Base-by-base conservation (phyloP, 2,797 vertebrate genomes). In the Pteronotus mesoamericanus region DNA sequence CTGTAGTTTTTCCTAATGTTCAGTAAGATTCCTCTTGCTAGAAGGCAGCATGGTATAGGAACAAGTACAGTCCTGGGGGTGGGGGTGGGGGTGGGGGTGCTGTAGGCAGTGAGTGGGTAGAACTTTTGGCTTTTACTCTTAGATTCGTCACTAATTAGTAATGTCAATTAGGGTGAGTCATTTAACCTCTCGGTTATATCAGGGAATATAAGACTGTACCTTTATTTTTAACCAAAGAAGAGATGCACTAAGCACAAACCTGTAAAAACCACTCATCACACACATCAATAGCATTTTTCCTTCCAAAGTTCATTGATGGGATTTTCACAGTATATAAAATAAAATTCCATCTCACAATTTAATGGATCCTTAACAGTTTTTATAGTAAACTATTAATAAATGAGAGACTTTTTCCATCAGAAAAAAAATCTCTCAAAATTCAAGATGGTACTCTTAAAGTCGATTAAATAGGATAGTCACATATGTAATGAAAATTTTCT, bases 81-180 rank as follows among this genome's bases (percentile, higher is more conserved):
- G 16, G 22, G n/a, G 64, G 11, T 24, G 16, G 22, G n/a, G 16
- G 22, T 21, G 34, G 21, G 39, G 29, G 11, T 9, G n/a, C 15
- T 34, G 57, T 46, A 59, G 86, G 78, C n/a, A 51, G 84, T 42
- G n/a, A 66, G 84, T 32, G 64, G 66, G 46, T 26, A 90, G 55
- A 84, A 89, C n/a, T 66, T 48, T 26, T 53, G 59, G 68, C 32
- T 68, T 94, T 53, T 72, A 57, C 78, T 51, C 39, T 51, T 78
- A 79, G 39, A 46, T 95, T 51, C 91, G 75, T 78, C 29, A 89
- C 78, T 94, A 75, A 94, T 91, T 95, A 83, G 68, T 71, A 74
- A 68, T 64, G 55, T 86, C 91, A 74, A 24, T 66, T 59, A 87
- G 79, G 32, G n/a, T 87, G 79, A 97, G 83, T 96, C 93, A 95